phyloP scores from a whole-genome alignment of 2,113 vertebrate genomes.

The Butorides virescens region DNA sequence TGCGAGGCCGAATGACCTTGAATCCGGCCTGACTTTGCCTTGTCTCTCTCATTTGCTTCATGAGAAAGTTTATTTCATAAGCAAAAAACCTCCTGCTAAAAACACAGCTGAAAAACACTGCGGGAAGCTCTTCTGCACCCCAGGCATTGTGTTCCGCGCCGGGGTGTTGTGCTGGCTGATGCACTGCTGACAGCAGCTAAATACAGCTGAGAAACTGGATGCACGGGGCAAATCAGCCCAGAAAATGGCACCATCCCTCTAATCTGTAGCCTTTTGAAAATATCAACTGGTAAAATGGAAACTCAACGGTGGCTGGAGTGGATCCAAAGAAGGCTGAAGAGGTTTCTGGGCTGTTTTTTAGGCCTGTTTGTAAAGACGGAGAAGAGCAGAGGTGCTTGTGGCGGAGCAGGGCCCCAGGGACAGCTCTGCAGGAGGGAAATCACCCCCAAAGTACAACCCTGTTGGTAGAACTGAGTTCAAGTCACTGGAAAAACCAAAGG shows the following conservation, averaged over 20 bases:
- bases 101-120: conserved; percentile 67
- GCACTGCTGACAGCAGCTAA: neutral
- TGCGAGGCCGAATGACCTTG: neutral
- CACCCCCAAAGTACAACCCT: neutral
- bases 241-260: neutral
- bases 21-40: neutral
- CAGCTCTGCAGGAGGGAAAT: neutral
- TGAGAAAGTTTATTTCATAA: conserved; percentile 65
- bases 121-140: neutral
- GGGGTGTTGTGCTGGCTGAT: neutral
- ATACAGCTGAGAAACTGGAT: conserved; percentile 30
- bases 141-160: neutral
- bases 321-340: neutral
- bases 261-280: neutral
- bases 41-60: neutral
- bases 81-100: conserved; percentile 54
- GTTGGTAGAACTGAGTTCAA: neutral
- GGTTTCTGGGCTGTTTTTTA: neutral
- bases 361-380: neutral
- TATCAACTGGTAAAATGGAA: neutral
- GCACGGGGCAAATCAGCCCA: neutral
- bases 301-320: neutral
- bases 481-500: rapidly evolving
- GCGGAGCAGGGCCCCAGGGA: neutral
- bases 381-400: neutral